Conservation (phyloP, 2,113 vertebrate species). For the Zosterops japonicus region DNA sequence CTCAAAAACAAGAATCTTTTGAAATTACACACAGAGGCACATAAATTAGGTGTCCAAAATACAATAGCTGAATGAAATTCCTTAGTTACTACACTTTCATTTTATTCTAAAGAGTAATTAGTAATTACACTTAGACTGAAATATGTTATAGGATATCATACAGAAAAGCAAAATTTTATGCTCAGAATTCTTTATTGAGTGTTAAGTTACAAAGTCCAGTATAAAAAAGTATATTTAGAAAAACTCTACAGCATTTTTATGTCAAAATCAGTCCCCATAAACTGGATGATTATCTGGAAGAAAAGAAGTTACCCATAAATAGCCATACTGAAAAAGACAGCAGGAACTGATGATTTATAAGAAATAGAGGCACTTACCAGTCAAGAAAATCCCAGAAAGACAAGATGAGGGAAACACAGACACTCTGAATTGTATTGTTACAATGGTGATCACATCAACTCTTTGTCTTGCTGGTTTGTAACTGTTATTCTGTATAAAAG, state of each 20-base stretch:
- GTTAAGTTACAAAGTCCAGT: not conserved
- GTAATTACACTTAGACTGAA: not conserved
- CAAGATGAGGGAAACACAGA: not conserved
- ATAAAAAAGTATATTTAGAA: not conserved
- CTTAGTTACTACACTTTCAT: not conserved
- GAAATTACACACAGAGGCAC: not conserved
- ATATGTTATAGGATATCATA: not conserved
- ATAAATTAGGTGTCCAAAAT: not conserved
- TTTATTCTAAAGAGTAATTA: not conserved
- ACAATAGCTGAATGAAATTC: not conserved
- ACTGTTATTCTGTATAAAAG: not conserved
- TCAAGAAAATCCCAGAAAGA: not conserved
- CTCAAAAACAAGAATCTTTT: not conserved
- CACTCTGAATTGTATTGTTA: not conserved
- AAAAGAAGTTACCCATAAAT: not conserved
- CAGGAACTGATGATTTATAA: conserved; percentile 15
- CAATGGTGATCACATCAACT: not conserved
- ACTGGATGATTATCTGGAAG: not conserved
- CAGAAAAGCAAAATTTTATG: not conserved
- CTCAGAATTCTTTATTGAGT: not conserved
- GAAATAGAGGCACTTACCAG: not conserved
- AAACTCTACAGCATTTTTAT: not conserved
- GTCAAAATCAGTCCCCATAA: not conserved
- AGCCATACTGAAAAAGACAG: not conserved
- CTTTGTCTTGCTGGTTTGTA: conserved; percentile 8